Base-by-base conservation (phyloP, 1,140 invertebrate species). In the Drosophila lacteicornis region DNA sequence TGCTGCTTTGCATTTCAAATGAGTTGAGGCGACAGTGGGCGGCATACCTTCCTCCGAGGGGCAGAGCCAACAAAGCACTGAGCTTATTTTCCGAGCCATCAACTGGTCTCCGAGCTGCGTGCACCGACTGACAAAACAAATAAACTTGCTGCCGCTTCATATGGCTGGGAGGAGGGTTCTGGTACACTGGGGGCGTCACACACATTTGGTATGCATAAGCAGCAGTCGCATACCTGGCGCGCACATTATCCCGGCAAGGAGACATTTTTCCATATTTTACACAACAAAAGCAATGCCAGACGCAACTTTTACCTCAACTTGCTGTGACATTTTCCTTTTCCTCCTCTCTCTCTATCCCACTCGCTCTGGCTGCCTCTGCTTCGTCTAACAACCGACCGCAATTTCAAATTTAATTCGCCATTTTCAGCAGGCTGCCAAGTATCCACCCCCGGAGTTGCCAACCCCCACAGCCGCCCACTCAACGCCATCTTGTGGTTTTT, bases 401-500 rank as follows among this genome's bases (percentile, higher is more conserved):
- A 90, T 90, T 88, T 88, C 86, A 90, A 90, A 90, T 90, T 90
- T 90, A 90, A 90, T 90, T 90, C 85, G 86, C 85, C 85, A 90
- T 81, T 90, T 87, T 90, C 80, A 69, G 51, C 42, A 73, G 79
- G 71, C 75, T 79, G 61, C 43, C 73, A 71, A 22, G 45, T 22
- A 66, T 68, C 43, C 62, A 59, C 57, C 67, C 55, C 61, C 59
- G 19, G 40, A 22, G 53, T 36, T 25, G 9, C 49, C 40, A 63
- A 11, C 50, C 51, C 49, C 50, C 71, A 62, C 38, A 15, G 9
- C 43, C 60, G 53, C 61, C 60, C 60, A 65, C 83, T 76, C 60
- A 69, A 69, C 80, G 69, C 79, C 84, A 87, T 87, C 73, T 88
- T 88, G 85, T 69, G 78, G 85, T 71, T 79, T 75, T 83, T 56